Base-by-base conservation (phyloP, 2,113 vertebrate species). In the Arothron firmamentum region DNA sequence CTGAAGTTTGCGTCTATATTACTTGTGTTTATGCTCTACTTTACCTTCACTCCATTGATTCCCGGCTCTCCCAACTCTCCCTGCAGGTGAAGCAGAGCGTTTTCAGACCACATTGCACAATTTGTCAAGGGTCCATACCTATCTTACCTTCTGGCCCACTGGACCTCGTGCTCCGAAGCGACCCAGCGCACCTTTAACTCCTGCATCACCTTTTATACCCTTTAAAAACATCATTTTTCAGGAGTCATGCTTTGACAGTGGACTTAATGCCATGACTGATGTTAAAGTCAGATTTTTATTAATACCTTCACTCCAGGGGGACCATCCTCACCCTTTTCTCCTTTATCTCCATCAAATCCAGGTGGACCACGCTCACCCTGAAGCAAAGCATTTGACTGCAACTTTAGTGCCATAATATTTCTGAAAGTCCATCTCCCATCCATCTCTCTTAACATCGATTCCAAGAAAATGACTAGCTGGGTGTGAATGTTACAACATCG, bases 321-420 rank as follows among this genome's bases (percentile, higher is more conserved):
- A 1, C 94, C 94, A 0, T 95, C 94, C 70, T 96, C 94, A 17
- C 94, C 94, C 72, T 96, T 96, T 72, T 96, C 94, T n/a, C 94
- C 94, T 91, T 96, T 96, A 85, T 96, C 94, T 1, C 94, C 94
- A 0, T 96, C 94, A 80, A 95, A 95, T 2, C 94, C 94, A 0
- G 93, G 88, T 12, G 79, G 82, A 2, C 94, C 94, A 49, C 52
- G 83, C 20, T 91, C 90, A 2, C 94, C 94, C 94, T 96, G 67
- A 16, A 78, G 78, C 12, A 52, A 48, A 54, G 42, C 18, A 2
- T 49, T 14, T 45, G 15, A 5, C 1, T 5, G 25, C 4, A 38
- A 38, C 34, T 38, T 38, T 38, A 38, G 25, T 28, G 25, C 25
- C 25, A 1, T 28, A 28, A 28, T 1, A 11, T 11, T 38, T 12